These are phyloP conservation scores for Cyprinus carpio DNA, from an alignment of 2,113 vertebrate genomes.

Conservation along the genomic window DNA sequence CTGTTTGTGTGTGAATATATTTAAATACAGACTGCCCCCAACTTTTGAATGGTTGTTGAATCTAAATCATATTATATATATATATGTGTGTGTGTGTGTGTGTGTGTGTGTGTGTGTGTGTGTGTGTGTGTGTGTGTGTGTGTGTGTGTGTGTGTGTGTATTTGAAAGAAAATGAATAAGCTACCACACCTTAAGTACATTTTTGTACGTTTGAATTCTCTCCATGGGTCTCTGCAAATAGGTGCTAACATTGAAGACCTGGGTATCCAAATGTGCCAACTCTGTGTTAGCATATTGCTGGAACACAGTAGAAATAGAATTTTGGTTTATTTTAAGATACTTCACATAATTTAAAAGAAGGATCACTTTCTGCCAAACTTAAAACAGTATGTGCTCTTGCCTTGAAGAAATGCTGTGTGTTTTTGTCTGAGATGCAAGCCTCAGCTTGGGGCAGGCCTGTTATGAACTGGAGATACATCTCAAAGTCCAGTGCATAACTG, in stretches of 20 bases:
- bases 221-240: slow-evolving; percentile 90
- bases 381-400: slow-evolving; percentile 63
- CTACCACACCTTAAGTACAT: slow-evolving; percentile 84
- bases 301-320: background rate
- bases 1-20: background rate
- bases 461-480: slow-evolving; percentile 89
- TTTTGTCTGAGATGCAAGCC: slow-evolving; percentile 81
- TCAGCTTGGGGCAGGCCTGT: slow-evolving; percentile 90
- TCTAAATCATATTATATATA: background rate
- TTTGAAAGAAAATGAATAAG: background rate
- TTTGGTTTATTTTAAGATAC: background rate
- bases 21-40: background rate
- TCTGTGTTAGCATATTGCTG: slow-evolving; percentile 80
- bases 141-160: too few relatives aligned
- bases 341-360: background rate
- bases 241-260: slow-evolving; percentile 79
- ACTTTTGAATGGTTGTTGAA: background rate
- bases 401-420: slow-evolving; percentile 89
- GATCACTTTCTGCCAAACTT: background rate
- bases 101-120: too few relatives aligned
- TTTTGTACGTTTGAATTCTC: slow-evolving; percentile 91
- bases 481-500: slow-evolving; percentile 82
- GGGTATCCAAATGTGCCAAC: slow-evolving; percentile 65
- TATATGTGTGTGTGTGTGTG: too few relatives aligned
- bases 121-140: too few relatives aligned